phyloP scores from a whole-genome alignment of 2,113 vertebrate species.

The Typhlomys cinereus region DNA sequence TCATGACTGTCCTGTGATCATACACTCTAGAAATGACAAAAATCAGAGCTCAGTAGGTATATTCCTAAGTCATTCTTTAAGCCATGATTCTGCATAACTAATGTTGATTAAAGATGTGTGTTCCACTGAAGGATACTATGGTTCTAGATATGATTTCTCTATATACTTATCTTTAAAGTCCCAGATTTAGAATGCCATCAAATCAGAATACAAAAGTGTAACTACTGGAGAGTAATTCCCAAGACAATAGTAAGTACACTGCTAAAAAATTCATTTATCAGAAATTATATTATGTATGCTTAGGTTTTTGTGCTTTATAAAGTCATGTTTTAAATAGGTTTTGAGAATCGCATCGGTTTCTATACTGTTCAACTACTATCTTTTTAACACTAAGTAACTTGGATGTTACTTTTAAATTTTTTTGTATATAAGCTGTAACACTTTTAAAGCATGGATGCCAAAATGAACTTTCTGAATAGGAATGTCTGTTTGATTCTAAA shows the following conservation, averaged over 20 bases:
- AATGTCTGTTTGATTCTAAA: neutral
- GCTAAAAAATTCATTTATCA: neutral
- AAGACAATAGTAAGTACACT: neutral
- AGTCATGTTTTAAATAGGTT: neutral
- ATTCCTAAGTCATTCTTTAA: neutral
- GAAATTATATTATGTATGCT: neutral
- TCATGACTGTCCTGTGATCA: neutral
- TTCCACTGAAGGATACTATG: neutral
- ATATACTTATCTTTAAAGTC: neutral
- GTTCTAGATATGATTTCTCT: neutral
- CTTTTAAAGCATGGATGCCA: neutral
- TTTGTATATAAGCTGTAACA: neutral
- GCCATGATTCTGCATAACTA: neutral
- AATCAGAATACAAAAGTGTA: neutral
- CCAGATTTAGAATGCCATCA: neutral
- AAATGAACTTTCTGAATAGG: neutral
- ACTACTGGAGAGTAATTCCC: neutral
- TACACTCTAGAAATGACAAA: neutral
- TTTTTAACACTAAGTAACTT: neutral
- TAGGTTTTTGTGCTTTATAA: neutral
- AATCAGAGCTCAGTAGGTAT: neutral
- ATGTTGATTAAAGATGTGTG: neutral
- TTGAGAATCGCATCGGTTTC: neutral
- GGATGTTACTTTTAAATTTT: neutral
- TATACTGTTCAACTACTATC: neutral